Base-by-base conservation (phyloP, 2,797 vertebrate genomes). In the Micropoecilia bifurca region DNA sequence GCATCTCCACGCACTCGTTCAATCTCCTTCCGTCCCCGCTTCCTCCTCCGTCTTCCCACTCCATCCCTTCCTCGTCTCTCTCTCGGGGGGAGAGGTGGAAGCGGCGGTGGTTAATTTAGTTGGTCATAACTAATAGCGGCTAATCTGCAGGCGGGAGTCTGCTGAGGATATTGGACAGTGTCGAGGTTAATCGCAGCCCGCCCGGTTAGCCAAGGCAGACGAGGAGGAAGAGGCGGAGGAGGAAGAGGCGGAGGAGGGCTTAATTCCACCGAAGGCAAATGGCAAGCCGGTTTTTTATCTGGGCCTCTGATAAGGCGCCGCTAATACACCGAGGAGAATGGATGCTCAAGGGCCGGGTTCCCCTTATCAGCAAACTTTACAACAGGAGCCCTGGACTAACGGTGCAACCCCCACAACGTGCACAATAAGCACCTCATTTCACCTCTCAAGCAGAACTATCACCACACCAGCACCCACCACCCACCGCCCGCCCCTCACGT, bases 401-500 rank as follows among this genome's bases (percentile, higher is more conserved):
- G 93, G 95, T 95, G 95, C 97, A 97, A 97, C 97, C 98, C 97
- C 97, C 97, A 96, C 96, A 91, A 97, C 95, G 96, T 94, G 95
- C 97, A 98, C 99, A 99, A 99, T 99, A 98, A 99, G 97, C 97
- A 97, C 97, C 98, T 99, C 97, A 97, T 98, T 99, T 98, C 98
- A 97, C 97, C 97, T 99, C 97, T 99, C 97, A 97, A 99, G 98
- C 98, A 99, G 98, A 99, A 99, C 98, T 99, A 99, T 99, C 98
- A 94, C 95, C 91, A 86, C 98, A 94, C 95, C 91, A 86, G 92
- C 92, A 92, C 89, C 89, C 85, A 83, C 88, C 66, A 80, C 79
- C 90, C 88, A 72, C 90, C 88, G 71, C 85, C 86, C 80, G 28
- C 87, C 85, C 82, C 82, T 81, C 91, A 81, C 48, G 8, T 74